Conservation (phyloP, 1,140 invertebrate genomes). For the Dolichoris vasculosae region DNA sequence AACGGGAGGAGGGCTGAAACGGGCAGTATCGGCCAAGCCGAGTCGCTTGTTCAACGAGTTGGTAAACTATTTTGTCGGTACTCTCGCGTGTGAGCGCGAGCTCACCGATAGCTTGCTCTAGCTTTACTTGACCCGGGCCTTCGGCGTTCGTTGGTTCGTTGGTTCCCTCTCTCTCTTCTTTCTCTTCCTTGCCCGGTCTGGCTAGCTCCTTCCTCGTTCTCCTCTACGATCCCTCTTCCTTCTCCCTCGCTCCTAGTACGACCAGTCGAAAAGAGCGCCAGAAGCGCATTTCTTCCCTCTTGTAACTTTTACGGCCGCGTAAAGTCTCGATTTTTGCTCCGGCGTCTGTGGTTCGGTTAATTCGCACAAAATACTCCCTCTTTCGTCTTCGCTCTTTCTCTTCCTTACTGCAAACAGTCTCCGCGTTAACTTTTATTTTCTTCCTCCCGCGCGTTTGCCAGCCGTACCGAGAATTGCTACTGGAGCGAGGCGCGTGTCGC, state of each 20-base stretch:
- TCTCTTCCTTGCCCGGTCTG: slow-evolving; percentile 45
- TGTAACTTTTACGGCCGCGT: slow-evolving; percentile 69
- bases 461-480: background rate
- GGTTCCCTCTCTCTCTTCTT: slow-evolving; percentile 5
- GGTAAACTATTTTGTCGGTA: slow-evolving; percentile 67
- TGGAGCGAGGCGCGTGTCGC: background rate
- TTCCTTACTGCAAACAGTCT: slow-evolving; percentile 2
- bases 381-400: background rate
- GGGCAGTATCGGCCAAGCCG: slow-evolving; percentile 59
- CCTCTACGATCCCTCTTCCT: slow-evolving; percentile 18
- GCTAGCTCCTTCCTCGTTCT: slow-evolving; percentile 33
- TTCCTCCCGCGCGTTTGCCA: slow-evolving; percentile 6
- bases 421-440: slow-evolving; percentile 33
- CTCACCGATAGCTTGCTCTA: slow-evolving; percentile 36
- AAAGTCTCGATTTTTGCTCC: slow-evolving; percentile 66
- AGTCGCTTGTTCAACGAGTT: slow-evolving; percentile 68
- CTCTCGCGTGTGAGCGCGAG: slow-evolving; percentile 28
- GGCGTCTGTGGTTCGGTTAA: slow-evolving; percentile 60
- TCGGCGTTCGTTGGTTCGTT: background rate
- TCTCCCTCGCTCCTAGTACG: slow-evolving; percentile 56
- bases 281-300: slow-evolving; percentile 53
- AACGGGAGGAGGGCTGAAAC: slow-evolving; percentile 53
- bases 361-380: slow-evolving; percentile 57
- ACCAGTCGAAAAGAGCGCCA: slow-evolving; percentile 62
- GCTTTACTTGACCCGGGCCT: slow-evolving; percentile 40